Conservation (phyloP, 1,140 invertebrate genomes). For the Calosoma granatense region DNA sequence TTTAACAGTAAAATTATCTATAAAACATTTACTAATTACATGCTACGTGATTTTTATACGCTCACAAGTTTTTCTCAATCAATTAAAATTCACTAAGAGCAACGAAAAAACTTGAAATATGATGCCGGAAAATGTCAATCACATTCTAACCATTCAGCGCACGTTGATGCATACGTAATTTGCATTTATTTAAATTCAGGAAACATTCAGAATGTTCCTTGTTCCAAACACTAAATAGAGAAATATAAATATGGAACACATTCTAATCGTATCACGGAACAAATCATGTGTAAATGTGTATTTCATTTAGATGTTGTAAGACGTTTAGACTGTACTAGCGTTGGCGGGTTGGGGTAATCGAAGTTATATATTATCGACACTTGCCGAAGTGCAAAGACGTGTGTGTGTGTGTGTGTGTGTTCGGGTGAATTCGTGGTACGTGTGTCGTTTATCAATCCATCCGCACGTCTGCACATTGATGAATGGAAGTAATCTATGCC, state of each 20-base stretch:
- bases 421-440: not conserved
- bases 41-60: too few species aligned
- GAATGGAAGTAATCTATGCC: not conserved
- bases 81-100: too few species aligned
- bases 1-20: too few species aligned
- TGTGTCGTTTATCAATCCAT: not conserved
- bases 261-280: not conserved
- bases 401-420: not conserved
- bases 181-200: not conserved
- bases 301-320: not conserved
- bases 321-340: not conserved
- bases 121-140: too few species aligned
- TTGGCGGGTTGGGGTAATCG: not conserved
- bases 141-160: too few species aligned
- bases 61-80: too few species aligned
- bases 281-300: not conserved
- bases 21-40: too few species aligned
- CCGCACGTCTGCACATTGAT: not conserved
- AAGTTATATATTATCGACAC: slow-evolving; percentile 1
- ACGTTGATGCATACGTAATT: not conserved
- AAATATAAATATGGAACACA: not conserved
- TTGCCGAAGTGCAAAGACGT: slow-evolving; percentile 5
- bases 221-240: too few species aligned
- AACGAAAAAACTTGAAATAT: too few species aligned
- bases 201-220: not conserved